Percentiles rank a stretch among this genome's conserved stretches.
Conservation (phyloP, 1,140 invertebrate genomes). For the Trigoniulus corallinus region DNA sequence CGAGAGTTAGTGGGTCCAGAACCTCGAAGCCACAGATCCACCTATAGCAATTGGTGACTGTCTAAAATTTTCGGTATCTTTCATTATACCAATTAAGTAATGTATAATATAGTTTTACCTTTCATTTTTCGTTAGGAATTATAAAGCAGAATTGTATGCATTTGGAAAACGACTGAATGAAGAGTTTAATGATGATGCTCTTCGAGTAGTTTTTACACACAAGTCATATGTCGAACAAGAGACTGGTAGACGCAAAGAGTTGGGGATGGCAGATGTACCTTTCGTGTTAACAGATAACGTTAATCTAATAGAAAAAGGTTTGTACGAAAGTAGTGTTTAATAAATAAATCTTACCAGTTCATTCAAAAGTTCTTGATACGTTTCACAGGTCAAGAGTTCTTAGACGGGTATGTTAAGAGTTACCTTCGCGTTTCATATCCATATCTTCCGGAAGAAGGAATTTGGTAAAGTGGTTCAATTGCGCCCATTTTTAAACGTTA, state of each 20-base stretch:
- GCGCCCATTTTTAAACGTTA: neutral
- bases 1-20: neutral
- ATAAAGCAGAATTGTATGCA: slow-evolving; percentile 68
- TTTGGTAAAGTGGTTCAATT: slow-evolving; percentile 30
- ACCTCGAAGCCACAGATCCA: neutral
- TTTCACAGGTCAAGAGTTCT: slow-evolving; percentile 27
- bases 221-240: slow-evolving; percentile 59
- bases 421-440: slow-evolving; percentile 46
- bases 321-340: too few species aligned
- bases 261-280: slow-evolving; percentile 39
- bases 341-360: slow-evolving; percentile 12
- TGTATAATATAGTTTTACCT: neutral
- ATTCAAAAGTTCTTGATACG: too few species aligned
- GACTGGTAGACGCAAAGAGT: slow-evolving; percentile 41
- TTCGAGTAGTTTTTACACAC: slow-evolving; percentile 61
- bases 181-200: slow-evolving; percentile 47
- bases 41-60: neutral
- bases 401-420: slow-evolving; percentile 34
- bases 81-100: neutral
- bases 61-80: neutral
- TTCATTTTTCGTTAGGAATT: slow-evolving; percentile 41
- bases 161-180: slow-evolving; percentile 75
- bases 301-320: slow-evolving; percentile 47
- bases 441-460: slow-evolving; percentile 48
- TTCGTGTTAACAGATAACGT: slow-evolving; percentile 46